These are phyloP conservation scores for Chiloscyllium plagiosum DNA, from an alignment of 2,113 vertebrate genomes.

Conservation along the genomic window DNA sequence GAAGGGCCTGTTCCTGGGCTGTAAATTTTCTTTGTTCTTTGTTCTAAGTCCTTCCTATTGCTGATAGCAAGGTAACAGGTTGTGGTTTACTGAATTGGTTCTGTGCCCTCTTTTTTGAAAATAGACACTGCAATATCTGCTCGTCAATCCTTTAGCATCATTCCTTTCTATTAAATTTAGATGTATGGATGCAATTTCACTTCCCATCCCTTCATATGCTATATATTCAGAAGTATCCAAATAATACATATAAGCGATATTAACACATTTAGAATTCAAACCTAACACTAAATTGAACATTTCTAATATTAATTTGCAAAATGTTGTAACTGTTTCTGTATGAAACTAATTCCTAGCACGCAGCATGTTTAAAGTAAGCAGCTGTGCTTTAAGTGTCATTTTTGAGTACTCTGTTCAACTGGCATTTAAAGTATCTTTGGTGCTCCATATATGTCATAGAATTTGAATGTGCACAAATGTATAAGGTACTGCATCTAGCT, in stretches of 20 bases:
- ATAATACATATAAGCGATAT: background rate
- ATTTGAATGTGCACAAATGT: background rate
- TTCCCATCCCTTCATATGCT: background rate
- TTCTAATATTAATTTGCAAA: background rate
- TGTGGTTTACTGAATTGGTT: background rate
- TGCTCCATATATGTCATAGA: background rate
- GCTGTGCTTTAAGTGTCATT: background rate
- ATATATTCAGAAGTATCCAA: background rate
- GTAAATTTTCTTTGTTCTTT: too few relatives aligned
- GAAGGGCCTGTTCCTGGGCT: too few relatives aligned
- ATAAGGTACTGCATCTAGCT: too few relatives aligned
- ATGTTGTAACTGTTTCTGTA: background rate
- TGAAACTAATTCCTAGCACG: background rate
- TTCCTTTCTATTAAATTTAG: slow-evolving; percentile 41
- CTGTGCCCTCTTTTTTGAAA: background rate
- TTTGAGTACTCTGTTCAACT: background rate
- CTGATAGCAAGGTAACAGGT: background rate
- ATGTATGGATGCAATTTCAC: background rate
- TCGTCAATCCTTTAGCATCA: too few relatives aligned
- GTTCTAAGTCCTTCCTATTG: too few relatives aligned
- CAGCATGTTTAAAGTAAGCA: background rate
- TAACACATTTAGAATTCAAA: background rate
- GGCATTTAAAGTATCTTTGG: background rate
- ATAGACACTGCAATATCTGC: background rate
- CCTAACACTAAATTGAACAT: background rate